These are phyloP conservation scores for Parthenolecanium corni DNA, from an alignment of 2,888 invertebrate species.

Conservation along the genomic window DNA sequence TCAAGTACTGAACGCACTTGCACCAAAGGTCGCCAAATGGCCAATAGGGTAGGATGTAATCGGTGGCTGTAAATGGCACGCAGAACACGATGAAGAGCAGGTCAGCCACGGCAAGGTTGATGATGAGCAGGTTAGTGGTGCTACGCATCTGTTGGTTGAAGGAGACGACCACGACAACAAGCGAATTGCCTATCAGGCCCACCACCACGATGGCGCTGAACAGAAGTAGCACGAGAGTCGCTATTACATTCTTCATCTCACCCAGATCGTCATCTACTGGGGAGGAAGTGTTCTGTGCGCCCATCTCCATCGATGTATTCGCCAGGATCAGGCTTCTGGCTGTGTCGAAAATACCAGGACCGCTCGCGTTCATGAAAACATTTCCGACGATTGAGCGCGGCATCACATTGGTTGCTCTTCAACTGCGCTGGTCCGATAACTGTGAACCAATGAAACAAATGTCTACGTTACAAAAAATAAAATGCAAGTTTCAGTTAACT, in stretches of 20 bases:
- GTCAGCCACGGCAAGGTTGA: conserved; percentile 81
- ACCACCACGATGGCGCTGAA: conserved; percentile 76
- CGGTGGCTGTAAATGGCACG: conserved; percentile 85
- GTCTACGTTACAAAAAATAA: too few relatives aligned
- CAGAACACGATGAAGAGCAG: conserved; percentile 84
- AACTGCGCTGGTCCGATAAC: too few relatives aligned
- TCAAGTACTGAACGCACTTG: conserved; percentile 79
- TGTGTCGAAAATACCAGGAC: too few relatives aligned
- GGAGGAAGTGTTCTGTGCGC: too few relatives aligned
- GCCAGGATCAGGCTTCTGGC: too few relatives aligned
- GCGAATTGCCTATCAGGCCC: conserved; percentile 77
- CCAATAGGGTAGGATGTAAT: conserved; percentile 78
- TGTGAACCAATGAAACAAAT: too few relatives aligned
- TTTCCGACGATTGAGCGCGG: too few relatives aligned
- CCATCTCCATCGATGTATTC: too few relatives aligned
- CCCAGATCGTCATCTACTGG: conserved; percentile 1
- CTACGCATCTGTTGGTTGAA: conserved; percentile 85
- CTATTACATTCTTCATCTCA: conserved; percentile 49
- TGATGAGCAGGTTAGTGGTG: conserved; percentile 82
- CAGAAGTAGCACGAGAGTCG: conserved; percentile 63
- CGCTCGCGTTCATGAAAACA: too few relatives aligned
- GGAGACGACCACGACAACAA: conserved; percentile 74
- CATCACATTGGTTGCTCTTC: too few relatives aligned
- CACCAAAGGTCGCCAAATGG: conserved; percentile 85
- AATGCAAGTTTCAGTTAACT: too few relatives aligned